Evolutionary conservation across 2,888 invertebrate genomes (phyloP).

Genomic region (Aproaerema taeniolella): DNA sequence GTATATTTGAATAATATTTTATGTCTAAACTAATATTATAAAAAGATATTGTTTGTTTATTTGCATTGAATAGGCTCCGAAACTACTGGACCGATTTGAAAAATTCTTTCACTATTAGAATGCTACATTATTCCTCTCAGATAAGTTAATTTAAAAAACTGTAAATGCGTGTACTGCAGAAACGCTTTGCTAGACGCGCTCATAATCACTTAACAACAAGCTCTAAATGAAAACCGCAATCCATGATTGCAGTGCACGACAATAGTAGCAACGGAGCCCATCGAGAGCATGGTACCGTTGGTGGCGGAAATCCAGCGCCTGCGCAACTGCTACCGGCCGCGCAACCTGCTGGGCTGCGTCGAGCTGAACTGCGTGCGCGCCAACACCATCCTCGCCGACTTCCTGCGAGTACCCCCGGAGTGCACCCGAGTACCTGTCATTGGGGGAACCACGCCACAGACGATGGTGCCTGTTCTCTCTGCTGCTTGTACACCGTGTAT

Average conservation of each 20-base stretch:
- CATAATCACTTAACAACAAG: too few relatives aligned
- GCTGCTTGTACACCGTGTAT: conserved; percentile 76
- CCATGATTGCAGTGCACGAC: conserved; percentile 55
- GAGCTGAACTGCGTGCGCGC: conserved; percentile 84
- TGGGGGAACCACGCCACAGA: conserved; percentile 81
- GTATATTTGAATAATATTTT: too few relatives aligned
- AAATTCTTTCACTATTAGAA: too few relatives aligned
- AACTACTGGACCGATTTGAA: too few relatives aligned
- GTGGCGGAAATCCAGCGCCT: conserved; percentile 82
- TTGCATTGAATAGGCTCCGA: too few relatives aligned
- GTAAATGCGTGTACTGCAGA: too few relatives aligned
- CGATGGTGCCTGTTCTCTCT: conserved; percentile 84
- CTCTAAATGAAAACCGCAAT: too few relatives aligned
- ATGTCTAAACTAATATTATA: too few relatives aligned
- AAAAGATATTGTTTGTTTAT: too few relatives aligned
- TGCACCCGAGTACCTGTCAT: conserved; percentile 80
- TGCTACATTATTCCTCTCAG: too few relatives aligned
- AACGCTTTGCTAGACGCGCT: too few relatives aligned
- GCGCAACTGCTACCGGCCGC: conserved; percentile 51
- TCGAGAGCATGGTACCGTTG: conserved; percentile 85
- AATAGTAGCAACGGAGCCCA: conserved; percentile 69
- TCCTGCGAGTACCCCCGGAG: conserved; percentile 77
- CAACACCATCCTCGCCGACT: conserved; percentile 83
- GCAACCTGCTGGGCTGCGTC: conserved; percentile 79
- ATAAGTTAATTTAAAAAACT: too few relatives aligned